phyloP scores from a whole-genome alignment of 1,140 invertebrate species.

The Sycophaga agraensis region DNA sequence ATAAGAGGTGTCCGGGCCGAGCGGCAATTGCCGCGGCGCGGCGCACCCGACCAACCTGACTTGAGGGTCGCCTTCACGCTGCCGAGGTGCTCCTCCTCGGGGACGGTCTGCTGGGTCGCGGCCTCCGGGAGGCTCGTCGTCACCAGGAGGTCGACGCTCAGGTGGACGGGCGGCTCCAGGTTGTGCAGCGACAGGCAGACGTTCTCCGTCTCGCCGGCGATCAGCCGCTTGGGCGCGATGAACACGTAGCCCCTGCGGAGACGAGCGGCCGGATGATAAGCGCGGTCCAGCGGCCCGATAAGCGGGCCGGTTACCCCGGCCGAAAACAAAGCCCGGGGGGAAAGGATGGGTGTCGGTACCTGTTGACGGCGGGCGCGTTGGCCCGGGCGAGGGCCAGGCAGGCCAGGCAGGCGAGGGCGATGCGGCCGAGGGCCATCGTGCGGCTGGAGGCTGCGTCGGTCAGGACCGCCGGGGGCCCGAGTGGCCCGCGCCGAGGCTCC shows the following conservation, averaged over 20 bases:
- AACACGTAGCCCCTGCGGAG: conserved; percentile 53
- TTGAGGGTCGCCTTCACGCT: conserved; percentile 40
- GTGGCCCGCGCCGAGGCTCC: too few species aligned
- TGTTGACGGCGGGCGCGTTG: neutral
- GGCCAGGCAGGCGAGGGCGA: too few species aligned
- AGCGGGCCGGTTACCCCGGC: too few species aligned
- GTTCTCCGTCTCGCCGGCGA: conserved; percentile 50
- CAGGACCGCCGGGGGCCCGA: too few species aligned
- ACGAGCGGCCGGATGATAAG: neutral
- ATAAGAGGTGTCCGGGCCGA: too few species aligned
- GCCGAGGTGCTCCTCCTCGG: conserved; percentile 43
- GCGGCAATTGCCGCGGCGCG: too few species aligned
- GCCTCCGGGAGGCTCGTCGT: conserved; percentile 10
- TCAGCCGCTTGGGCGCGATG: conserved; percentile 51
- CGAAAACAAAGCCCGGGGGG: too few species aligned
- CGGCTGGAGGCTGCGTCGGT: too few species aligned
- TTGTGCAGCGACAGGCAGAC: conserved; percentile 55
- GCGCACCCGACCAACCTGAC: conserved; percentile 47
- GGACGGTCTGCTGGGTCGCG: conserved; percentile 11
- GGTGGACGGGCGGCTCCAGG: conserved; percentile 50
- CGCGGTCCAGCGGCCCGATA: neutral
- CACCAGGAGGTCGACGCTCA: conserved; percentile 48
- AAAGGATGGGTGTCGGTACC: neutral
- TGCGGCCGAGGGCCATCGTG: too few species aligned
- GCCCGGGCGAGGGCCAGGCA: neutral